A percentile compares a stretch with the other conserved stretches of the same genome.
Conservation (phyloP, 2,888 invertebrate species). For the Atrina japonica region DNA sequence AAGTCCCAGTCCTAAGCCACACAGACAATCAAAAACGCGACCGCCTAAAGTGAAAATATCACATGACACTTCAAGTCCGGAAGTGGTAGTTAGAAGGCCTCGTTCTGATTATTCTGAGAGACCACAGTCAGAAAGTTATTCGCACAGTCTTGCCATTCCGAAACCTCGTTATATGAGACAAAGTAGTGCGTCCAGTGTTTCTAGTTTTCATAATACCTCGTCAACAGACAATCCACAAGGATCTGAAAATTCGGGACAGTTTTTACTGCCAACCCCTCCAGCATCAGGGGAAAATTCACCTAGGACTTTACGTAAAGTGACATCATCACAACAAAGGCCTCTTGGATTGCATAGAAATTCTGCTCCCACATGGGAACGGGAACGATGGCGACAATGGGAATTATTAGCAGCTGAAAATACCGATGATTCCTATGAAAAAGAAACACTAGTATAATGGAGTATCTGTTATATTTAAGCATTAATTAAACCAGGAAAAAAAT, state of each 20-base stretch:
- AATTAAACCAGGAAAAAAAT: not conserved
- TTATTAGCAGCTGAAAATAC: slow-evolving; percentile 66
- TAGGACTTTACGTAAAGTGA: slow-evolving; percentile 44
- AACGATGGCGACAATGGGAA: slow-evolving; percentile 77
- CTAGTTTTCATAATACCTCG: slow-evolving; percentile 44
- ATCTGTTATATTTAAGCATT: not conserved
- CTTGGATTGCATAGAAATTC: slow-evolving; percentile 54
- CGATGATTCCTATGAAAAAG: slow-evolving; percentile 71
- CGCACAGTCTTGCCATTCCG: slow-evolving; percentile 72
- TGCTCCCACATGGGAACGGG: slow-evolving; percentile 71
- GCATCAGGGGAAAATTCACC: slow-evolving; percentile 62
- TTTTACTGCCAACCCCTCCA: slow-evolving; percentile 52
- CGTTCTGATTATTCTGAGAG: slow-evolving; percentile 60
- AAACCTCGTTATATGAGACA: slow-evolving; percentile 58
- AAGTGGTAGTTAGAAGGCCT: slow-evolving; percentile 53
- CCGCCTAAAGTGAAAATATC: slow-evolving; percentile 56
- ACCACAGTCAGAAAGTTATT: slow-evolving; percentile 68
- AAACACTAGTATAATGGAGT: slow-evolving; percentile 74
- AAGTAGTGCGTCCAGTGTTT: slow-evolving; percentile 36
- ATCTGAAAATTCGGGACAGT: slow-evolving; percentile 58
- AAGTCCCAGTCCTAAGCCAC: slow-evolving; percentile 54
- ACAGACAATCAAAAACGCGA: slow-evolving; percentile 49
- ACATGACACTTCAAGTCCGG: slow-evolving; percentile 61
- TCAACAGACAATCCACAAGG: slow-evolving; percentile 58
- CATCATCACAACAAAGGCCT: slow-evolving; percentile 64